Evolutionary conservation across 2,797 vertebrate genomes (phyloP).

Genomic region (Acipenser ruthenus): DNA sequence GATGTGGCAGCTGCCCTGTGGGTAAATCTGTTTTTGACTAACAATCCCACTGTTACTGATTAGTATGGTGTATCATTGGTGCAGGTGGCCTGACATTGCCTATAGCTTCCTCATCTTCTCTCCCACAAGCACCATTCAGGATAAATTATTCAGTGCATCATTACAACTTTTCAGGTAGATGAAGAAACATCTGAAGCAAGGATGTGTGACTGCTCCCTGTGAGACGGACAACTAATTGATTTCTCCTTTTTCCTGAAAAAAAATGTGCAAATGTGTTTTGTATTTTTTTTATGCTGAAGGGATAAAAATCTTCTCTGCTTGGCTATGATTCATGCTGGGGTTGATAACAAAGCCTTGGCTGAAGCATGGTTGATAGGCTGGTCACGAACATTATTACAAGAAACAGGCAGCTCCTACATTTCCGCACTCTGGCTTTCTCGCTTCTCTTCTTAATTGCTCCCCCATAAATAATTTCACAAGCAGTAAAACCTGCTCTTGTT

Average conservation of each 20-base stretch:
- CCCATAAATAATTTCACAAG: not conserved
- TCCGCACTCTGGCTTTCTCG: not conserved
- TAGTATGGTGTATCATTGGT: not conserved
- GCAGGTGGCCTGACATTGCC: not conserved
- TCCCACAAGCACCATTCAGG: not conserved
- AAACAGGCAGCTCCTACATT: not conserved
- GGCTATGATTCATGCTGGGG: not conserved
- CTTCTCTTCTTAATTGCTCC: not conserved
- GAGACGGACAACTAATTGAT: not conserved
- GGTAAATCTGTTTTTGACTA: not conserved
- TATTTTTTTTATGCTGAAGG: not conserved
- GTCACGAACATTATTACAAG: not conserved
- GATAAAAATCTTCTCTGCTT: not conserved
- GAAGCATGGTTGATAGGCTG: not conserved
- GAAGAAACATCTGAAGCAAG: not conserved
- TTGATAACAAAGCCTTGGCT: not conserved
- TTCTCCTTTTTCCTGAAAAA: not conserved
- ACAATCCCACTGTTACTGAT: not conserved
- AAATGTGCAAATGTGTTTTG: not conserved
- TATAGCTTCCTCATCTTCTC: not conserved
- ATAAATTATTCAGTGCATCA: constrained; percentile 2
- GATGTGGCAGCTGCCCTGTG: too few relatives aligned
- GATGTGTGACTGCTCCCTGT: not conserved
- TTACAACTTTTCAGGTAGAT: constrained; percentile 1
- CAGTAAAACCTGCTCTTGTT: not conserved